Evolutionary conservation across 1,140 invertebrate species (phyloP).

Genomic region (Drepana arcuata): DNA sequence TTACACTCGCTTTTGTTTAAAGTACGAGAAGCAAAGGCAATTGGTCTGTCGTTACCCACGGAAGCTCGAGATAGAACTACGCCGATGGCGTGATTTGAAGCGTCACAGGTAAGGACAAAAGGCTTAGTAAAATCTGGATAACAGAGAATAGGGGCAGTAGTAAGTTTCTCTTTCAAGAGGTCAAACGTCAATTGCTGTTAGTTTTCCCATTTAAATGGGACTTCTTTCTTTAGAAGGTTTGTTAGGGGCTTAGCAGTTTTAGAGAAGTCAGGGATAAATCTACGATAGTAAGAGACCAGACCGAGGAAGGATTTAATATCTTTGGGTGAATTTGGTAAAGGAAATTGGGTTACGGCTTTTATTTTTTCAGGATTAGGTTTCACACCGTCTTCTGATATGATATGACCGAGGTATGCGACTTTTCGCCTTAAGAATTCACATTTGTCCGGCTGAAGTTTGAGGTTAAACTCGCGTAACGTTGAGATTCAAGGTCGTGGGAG

Average conservation of each 20-base stretch:
- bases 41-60: constrained; percentile 24
- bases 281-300: background rate
- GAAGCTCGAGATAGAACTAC: constrained; percentile 38
- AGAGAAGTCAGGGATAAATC: background rate
- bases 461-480: background rate
- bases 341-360: background rate
- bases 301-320: background rate
- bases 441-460: no score
- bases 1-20: constrained; percentile 25
- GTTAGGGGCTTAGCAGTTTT: background rate
- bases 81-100: background rate
- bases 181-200: background rate
- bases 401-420: background rate
- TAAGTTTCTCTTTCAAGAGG: background rate
- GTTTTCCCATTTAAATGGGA: background rate
- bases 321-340: background rate
- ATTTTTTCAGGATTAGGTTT: background rate
- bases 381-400: background rate
- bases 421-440: background rate
- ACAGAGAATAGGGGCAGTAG: background rate
- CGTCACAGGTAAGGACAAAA: background rate
- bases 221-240: background rate
- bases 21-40: constrained; percentile 30
- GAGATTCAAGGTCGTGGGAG: background rate
- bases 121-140: background rate